A percentile compares a stretch with the other conserved stretches of the same genome.
Conservation (phyloP, 2,797 vertebrate genomes). For the Botia kubotai region DNA sequence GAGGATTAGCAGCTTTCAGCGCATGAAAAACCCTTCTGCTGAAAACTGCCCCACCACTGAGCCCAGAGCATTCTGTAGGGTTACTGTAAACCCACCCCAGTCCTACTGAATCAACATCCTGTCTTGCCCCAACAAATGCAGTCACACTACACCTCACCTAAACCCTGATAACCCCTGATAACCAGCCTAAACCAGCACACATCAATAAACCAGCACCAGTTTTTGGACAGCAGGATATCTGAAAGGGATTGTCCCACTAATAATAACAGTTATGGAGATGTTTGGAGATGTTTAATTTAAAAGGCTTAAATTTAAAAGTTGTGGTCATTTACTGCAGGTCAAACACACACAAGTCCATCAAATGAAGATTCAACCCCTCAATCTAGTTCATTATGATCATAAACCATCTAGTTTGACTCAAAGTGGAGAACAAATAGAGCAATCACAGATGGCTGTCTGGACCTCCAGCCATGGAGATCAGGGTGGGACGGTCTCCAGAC, state of each 20-base stretch:
- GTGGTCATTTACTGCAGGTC: neutral
- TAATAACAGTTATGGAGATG: neutral
- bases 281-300: neutral
- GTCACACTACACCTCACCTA: neutral
- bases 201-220: conserved; percentile 15
- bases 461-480: conserved; percentile 60
- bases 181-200: conserved; percentile 22
- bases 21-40: conserved; percentile 53
- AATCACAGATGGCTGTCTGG: conserved; percentile 69
- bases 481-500: conserved; percentile 52
- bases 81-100: conserved; percentile 36
- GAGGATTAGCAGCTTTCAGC: conserved; percentile 72
- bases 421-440: conserved; percentile 64
- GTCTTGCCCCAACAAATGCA: neutral
- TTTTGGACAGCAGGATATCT: neutral
- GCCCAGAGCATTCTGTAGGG: conserved; percentile 30
- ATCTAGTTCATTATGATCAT: conserved; percentile 60
- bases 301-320: neutral
- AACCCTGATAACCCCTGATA: conserved; percentile 14
- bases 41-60: conserved; percentile 31
- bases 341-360: conserved; percentile 29
- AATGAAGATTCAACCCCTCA: conserved; percentile 23
- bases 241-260: neutral
- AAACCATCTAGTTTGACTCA: conserved; percentile 21
- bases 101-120: no score